Percentiles rank a stretch among this genome's conserved stretches.
Conservation (phyloP, 1,140 invertebrate species). For the Arctopsyche grandis region DNA sequence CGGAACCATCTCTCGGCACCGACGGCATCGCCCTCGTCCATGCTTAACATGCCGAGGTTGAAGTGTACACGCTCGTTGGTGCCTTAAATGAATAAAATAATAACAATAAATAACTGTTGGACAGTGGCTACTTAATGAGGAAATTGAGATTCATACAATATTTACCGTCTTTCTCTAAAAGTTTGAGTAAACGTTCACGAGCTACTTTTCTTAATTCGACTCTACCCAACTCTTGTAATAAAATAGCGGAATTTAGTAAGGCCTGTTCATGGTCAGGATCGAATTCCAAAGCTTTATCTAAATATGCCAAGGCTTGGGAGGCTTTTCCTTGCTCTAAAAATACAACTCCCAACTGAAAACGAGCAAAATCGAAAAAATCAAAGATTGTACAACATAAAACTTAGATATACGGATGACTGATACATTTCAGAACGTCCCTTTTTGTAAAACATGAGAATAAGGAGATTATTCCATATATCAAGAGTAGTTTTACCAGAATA, state of each 20-base stretch:
- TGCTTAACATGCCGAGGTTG: conserved; percentile 95
- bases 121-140: neutral
- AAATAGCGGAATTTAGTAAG: conserved; percentile 92
- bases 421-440: no score
- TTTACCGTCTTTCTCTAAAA: conserved; percentile 78
- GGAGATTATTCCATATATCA: no score
- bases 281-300: conserved; percentile 92
- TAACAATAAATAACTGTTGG: conserved; percentile 9
- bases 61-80: conserved; percentile 92
- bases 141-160: conserved; percentile 19
- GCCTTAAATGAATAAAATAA: conserved; percentile 62
- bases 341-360: conserved; percentile 91
- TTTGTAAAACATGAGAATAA: no score
- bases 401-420: neutral
- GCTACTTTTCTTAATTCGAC: conserved; percentile 82
- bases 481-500: no score
- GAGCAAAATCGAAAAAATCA: conserved; percentile 47
- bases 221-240: conserved; percentile 88
- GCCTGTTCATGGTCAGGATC: conserved; percentile 96
- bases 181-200: conserved; percentile 80
- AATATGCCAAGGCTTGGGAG: conserved; percentile 88
- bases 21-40: conserved; percentile 91
- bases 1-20: conserved; percentile 91
- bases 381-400: conserved; percentile 1
- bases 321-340: conserved; percentile 92